Conservation (phyloP, 1,140 invertebrate species). For the Camponotus floridanus region DNA sequence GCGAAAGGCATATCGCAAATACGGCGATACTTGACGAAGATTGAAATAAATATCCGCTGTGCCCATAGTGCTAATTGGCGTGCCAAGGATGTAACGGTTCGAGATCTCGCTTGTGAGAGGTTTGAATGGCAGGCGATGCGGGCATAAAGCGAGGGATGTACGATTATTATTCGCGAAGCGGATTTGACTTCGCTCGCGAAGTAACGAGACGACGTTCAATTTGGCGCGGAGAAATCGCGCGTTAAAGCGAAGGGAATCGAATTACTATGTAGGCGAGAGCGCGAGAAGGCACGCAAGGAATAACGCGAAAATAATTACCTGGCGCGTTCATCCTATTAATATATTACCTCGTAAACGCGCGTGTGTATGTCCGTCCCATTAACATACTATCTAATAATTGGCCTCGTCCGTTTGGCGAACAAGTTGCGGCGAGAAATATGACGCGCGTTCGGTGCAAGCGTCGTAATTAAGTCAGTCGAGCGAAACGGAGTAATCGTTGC, state of each 20-base stretch:
- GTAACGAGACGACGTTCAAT: slow-evolving; percentile 58
- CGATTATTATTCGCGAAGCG: slow-evolving; percentile 58
- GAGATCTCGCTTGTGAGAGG: slow-evolving; percentile 27
- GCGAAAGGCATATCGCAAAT: slow-evolving; percentile 1
- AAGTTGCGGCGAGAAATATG: slow-evolving; percentile 42
- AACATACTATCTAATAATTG: slow-evolving; percentile 62
- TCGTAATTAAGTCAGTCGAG: slow-evolving; percentile 57
- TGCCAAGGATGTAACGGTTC: slow-evolving; percentile 47
- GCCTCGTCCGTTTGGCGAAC: slow-evolving; percentile 44
- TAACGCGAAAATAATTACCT: slow-evolving; percentile 58
- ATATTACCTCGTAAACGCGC: slow-evolving; percentile 52
- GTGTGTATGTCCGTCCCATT: slow-evolving; percentile 37
- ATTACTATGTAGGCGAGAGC: slow-evolving; percentile 44
- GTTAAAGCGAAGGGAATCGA: slow-evolving; percentile 54
- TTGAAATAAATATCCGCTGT: slow-evolving; percentile 63
- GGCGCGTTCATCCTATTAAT: slow-evolving; percentile 48
- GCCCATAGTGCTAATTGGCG: slow-evolving; percentile 59
- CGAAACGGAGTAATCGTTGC: slow-evolving; percentile 54
- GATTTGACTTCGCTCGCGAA: slow-evolving; percentile 55
- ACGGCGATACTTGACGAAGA: slow-evolving; percentile 51
- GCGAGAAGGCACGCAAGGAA: slow-evolving; percentile 37
- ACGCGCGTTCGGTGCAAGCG: slow-evolving; percentile 21
- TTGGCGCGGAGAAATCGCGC: slow-evolving; percentile 41
- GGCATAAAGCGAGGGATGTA: slow-evolving; percentile 55
- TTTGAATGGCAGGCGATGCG: slow-evolving; percentile 57